These are phyloP conservation scores for Aphelenchoides fujianensis DNA, from an alignment of 1,140 invertebrate species.

Conservation along the genomic window DNA sequence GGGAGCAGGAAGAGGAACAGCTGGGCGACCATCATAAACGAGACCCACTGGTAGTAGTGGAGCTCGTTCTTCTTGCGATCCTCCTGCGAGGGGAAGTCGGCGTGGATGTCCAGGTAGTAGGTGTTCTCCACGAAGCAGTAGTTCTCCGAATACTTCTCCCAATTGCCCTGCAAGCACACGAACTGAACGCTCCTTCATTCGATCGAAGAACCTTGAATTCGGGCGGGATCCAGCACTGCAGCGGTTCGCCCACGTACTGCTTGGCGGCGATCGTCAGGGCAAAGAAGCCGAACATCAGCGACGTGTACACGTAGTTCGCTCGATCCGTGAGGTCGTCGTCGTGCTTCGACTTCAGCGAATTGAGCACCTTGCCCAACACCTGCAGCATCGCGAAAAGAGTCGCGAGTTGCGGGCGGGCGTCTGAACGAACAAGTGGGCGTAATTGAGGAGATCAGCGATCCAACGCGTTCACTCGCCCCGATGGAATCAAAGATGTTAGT, in stretches of 20 bases:
- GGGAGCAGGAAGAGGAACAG: slow-evolving; percentile 38
- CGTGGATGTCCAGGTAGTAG: slow-evolving; percentile 36
- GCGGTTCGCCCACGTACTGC: slow-evolving; percentile 45
- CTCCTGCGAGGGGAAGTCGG: slow-evolving; percentile 10
- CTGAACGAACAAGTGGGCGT: too few species aligned
- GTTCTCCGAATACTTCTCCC: slow-evolving; percentile 35
- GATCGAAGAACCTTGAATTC: slow-evolving; percentile 25
- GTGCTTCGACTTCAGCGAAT: slow-evolving; percentile 9
- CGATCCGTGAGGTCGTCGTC: slow-evolving; percentile 45
- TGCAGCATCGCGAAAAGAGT: not conserved
- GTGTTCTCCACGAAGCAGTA: slow-evolving; percentile 49
- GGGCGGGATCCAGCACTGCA: slow-evolving; percentile 47
- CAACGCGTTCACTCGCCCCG: too few species aligned
- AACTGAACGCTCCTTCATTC: not conserved
- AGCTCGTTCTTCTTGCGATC: slow-evolving; percentile 33
- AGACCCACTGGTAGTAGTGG: slow-evolving; percentile 45
- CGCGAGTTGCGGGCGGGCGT: too few species aligned
- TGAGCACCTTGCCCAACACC: not conserved
- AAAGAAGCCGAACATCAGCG: slow-evolving; percentile 30
- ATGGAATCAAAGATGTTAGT: too few species aligned
- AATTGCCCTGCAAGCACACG: not conserved
- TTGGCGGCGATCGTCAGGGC: slow-evolving; percentile 36
- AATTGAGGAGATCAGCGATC: too few species aligned
- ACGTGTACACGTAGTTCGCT: slow-evolving; percentile 39
- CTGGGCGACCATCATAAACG: slow-evolving; percentile 34